Percentiles rank a stretch among this genome's conserved stretches.
Conservation (phyloP, 37 sponge, comb jelly and placozoan species). For the Halichondria panicea region DNA sequence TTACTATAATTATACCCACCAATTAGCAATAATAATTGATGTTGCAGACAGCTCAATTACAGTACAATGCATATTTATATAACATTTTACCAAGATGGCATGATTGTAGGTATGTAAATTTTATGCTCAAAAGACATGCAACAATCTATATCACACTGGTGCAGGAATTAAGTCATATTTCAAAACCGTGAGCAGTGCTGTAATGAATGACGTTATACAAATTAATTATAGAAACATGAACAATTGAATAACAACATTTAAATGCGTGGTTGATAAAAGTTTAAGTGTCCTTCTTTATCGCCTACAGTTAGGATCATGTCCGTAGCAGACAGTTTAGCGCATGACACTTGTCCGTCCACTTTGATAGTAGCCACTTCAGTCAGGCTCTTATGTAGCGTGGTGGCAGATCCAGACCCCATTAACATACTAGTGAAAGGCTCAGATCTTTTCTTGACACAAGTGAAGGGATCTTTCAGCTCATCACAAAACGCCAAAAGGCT, state of each 20-base stretch:
- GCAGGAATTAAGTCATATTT: too few species aligned
- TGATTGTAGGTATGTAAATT: too few species aligned
- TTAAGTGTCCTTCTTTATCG: constrained; percentile 14
- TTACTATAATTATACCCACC: too few species aligned
- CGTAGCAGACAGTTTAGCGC: constrained; percentile 22
- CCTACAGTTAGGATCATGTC: constrained; percentile 34
- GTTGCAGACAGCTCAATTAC: too few species aligned
- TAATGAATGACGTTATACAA: too few species aligned
- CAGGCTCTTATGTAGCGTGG: not conserved
- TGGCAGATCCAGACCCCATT: constrained; percentile 1
- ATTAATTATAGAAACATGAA: too few species aligned
- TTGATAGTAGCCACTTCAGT: not conserved
- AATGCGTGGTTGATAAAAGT: constrained; percentile 20
- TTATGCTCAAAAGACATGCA: too few species aligned
- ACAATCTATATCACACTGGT: too few species aligned
- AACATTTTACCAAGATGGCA: too few species aligned
- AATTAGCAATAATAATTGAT: too few species aligned
- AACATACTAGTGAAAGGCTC: not conserved
- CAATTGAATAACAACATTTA: not conserved
- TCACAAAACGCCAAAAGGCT: constrained; percentile 13
- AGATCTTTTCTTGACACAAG: not conserved
- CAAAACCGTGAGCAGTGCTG: too few species aligned
- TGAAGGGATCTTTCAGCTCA: not conserved
- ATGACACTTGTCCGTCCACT: not conserved
- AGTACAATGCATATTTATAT: too few species aligned